Conservation (phyloP, 1,140 invertebrate genomes). For the Platorchestia sp. region DNA sequence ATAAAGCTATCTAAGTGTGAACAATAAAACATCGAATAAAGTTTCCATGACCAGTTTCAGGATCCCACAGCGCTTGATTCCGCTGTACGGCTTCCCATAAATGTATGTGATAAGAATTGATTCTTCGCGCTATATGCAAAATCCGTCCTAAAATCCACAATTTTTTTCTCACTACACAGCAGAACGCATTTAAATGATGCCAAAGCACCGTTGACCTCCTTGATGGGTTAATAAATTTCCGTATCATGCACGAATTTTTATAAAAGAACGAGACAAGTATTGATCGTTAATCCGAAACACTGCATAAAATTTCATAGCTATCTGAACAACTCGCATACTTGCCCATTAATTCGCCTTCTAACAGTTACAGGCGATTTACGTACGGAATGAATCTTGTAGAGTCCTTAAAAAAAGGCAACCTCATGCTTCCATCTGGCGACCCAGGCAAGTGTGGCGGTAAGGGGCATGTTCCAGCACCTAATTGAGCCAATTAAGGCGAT, state of each 20-base stretch:
- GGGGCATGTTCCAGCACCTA: constrained; percentile 9
- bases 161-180: background rate
- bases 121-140: background rate
- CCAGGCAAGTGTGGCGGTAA: background rate
- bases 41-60: background rate
- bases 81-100: background rate
- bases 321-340: background rate
- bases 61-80: background rate
- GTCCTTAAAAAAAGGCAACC: background rate
- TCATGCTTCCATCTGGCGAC: background rate
- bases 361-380: background rate
- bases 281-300: background rate
- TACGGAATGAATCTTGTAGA: background rate
- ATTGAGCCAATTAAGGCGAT: constrained; percentile 32
- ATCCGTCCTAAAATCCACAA: background rate
- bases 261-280: background rate
- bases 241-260: background rate
- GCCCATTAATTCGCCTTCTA: background rate
- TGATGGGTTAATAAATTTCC: background rate
- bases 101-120: background rate
- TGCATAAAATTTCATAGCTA: background rate
- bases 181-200: background rate
- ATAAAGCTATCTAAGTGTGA: background rate
- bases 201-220: background rate
- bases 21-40: background rate